Evolutionary conservation across 1,140 invertebrate species (phyloP), one percentile per base, ranked within the genome.

Genomic region (Dolichoris vasculosae): DNA sequence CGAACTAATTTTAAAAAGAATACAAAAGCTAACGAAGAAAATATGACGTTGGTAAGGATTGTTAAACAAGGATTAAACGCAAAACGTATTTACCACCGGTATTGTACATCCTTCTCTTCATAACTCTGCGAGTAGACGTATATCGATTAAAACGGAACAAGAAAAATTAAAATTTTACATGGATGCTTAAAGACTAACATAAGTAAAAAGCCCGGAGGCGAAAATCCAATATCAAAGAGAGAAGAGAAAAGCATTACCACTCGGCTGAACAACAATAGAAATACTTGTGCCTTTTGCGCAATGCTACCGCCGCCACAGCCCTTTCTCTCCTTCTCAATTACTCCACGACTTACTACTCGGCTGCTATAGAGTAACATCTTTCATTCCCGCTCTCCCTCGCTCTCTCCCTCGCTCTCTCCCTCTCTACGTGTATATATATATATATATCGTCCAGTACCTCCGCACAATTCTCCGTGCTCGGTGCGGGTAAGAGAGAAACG

Each of bases 241-340:
- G 38, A 63, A 67, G 77, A 32, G 63, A 69, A 46, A 78, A 69
- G 79, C 63, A 82, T 82, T 86, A 69, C 67, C 46, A 75, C 84
- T 77, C 84, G 55, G 76, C 7, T 80, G 80, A 84, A 30, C 79
- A 82, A 86, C 84, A 86, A 86, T 82, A 63, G 84, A 75, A 73
- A 73, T 67, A 81, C 77, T 80, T 51, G 75, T 51, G 83, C 63
- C 76, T 82, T 81, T 85, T 82, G 67, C 51, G 38, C 67, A 82
- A 76, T 75, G 67, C 40, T 64, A 30, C 59, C 43, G 71, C 71
- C 71, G 26, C 40, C 51, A 26, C 71, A 76, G 84, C 78, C 84
- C 79, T 85, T 82, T 85, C 79, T 85, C 71, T 82, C 32, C 76
- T 69, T 63, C 77, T 81, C 84, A 59, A 82, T 85, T 82, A 85